These are phyloP conservation scores for Phasianus colchicus DNA, from an alignment of 2,113 vertebrate genomes.

Conservation along the genomic window DNA sequence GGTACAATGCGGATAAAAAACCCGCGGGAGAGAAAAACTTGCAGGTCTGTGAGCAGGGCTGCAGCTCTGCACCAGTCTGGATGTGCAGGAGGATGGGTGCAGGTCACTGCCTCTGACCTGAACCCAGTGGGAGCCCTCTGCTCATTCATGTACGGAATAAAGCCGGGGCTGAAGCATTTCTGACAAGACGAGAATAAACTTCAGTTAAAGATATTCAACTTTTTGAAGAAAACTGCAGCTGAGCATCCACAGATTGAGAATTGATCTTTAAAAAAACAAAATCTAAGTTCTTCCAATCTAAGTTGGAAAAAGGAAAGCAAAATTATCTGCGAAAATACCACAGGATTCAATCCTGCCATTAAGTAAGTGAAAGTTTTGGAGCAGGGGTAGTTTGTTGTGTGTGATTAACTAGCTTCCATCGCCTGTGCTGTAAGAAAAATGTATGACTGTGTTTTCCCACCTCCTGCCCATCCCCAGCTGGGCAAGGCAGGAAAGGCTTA, in stretches of 20 bases:
- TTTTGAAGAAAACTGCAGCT: not conserved
- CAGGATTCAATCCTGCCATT: not conserved
- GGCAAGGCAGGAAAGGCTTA: not conserved
- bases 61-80: not conserved
- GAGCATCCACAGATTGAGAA: not conserved
- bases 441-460: not conserved
- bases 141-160: not conserved
- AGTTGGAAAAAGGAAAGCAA: not conserved
- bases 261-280: not conserved
- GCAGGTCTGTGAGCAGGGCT: accelerated
- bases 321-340: not conserved
- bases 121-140: not conserved
- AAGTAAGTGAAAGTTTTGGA: not conserved
- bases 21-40: not conserved
- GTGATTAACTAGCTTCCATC: too few relatives aligned
- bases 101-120: not conserved
- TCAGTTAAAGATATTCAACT: not conserved
- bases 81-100: not conserved
- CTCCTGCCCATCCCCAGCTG: not conserved
- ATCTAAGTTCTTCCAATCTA: not conserved
- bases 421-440: not conserved
- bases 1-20: not conserved
- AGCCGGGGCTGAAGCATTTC: not conserved
- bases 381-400: not conserved
- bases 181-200: not conserved